Evolutionary conservation across 2,797 vertebrate species (phyloP), one percentile per base, ranked within the genome.

Genomic region (Schizopygopsis malacanthus): DNA sequence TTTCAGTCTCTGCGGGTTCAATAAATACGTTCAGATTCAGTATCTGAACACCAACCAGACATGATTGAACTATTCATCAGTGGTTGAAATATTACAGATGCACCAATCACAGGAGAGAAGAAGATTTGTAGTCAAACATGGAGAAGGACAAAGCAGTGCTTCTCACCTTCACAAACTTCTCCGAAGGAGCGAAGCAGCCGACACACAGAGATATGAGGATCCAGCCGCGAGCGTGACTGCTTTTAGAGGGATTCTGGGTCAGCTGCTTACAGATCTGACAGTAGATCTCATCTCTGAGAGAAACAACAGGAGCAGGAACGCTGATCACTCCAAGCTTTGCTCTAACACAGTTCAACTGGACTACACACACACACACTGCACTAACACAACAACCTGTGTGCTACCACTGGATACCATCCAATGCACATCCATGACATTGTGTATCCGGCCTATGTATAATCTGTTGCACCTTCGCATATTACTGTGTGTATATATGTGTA

Each of bases 241-340:
- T 99, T 92, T 99, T 99, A 28, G 98, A 99, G 0, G 98, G 98
- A 87, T 99, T 99, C 94, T 99, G 98, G 75, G 94, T 98, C 90
- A 99, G 95, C 92, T 99, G 98, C 86, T 99, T 99, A 93, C 97
- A 98, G 92, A 99, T 98, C 94, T 99, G 98, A 93, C 98, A 99
- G 90, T 99, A 99, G 91, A 99, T 99, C 94, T 99, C 98, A 92
- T 99, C 98, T 92, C 98, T 99, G 82, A 28, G 13, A 77, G 20
- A 79, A 69, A 84, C 22, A 87, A 43, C 2, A 71, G 41, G 25
- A 47, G 41, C 13, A 56, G 1, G 28, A 47, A 5, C 7, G 4
- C 37, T 43, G 41, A 43, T 43, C 41, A 43, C 1, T 43, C 8
- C 33, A 18, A 50, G 20, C 11, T 56, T 56, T 20, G n/a, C 15